Evolutionary conservation across 2,797 vertebrate species (phyloP), one percentile per base, ranked within the genome.

Genomic region (Argyrosomus regius): DNA sequence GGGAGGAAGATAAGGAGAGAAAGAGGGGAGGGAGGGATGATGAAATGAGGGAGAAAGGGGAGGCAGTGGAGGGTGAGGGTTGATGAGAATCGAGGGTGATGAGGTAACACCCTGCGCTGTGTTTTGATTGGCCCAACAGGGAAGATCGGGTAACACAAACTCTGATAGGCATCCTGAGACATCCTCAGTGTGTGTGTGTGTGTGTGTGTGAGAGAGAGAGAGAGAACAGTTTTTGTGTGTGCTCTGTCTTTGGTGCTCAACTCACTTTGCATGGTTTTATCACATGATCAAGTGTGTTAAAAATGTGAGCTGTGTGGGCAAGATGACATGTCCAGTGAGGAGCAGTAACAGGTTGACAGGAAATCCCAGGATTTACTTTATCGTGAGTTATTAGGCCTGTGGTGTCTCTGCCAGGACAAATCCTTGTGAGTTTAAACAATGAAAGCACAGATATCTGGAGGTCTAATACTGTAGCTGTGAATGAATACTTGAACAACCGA

Each of bases 321-420:
- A 62, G 72, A 49, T 68, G 67, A 70, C 70, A 76, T 78, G 57
- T 71, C 18, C 74, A 75, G 72, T 80, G 84, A 90, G 75, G 39
- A 81, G 61, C 66, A 72, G 84, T 16, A 86, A 90, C 84, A 87
- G 78, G 75, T 89, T 87, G 82, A 65, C 85, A 87, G 85, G 41
- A 88, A 90, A 87, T 90, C 75, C 76, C 56, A 9, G 68, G 87
- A 83, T 87, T 91, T 80, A 84, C 39, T 65, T 49, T 57, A 81
- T 73, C 78, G 85, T 35, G 59, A 58, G 20, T 63, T 75, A 70
- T 85, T 56, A 61, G 75, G 22, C 56, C 20, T 67, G 41, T 39
- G 11, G 35, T 53, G 22, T 80, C 69, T 80, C 59, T 84, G 77
- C 61, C 70, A 39, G 45, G 22, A 50, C 12, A 39, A 39, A 72